Evolutionary conservation across 2,797 vertebrate genomes (phyloP).

Genomic region (Crypturellus tataupa): DNA sequence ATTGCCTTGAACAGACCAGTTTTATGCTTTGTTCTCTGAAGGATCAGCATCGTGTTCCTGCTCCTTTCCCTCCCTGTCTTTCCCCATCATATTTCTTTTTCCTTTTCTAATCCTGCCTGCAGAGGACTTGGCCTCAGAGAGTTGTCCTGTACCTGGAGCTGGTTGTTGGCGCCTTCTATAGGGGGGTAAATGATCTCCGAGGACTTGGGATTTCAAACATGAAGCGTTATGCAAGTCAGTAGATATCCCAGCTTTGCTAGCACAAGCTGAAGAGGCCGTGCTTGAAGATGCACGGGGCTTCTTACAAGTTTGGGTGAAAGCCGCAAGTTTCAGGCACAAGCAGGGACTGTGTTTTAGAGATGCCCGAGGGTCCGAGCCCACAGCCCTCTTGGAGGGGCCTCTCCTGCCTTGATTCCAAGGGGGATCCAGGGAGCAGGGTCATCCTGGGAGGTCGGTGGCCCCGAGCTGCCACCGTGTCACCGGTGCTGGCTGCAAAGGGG

Average conservation of each 20-base stretch:
- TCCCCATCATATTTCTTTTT: neutral
- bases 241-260: neutral
- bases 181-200: neutral
- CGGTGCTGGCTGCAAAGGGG: neutral
- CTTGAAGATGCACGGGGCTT: neutral
- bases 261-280: neutral
- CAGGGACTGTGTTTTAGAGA: neutral
- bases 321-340: neutral
- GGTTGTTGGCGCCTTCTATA: neutral
- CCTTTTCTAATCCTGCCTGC: neutral
- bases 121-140: neutral
- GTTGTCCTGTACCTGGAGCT: neutral
- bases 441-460: rapidly evolving
- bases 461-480: rapidly evolving
- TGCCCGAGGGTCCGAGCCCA: rapidly evolving
- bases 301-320: neutral
- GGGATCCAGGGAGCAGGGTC: too few relatives aligned
- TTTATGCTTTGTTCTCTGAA: neutral
- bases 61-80: neutral
- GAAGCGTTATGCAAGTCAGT: neutral
- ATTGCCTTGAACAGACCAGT: neutral
- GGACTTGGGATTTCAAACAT: neutral
- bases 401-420: neutral
- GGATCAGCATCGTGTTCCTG: neutral
- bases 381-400: neutral